phyloP scores from a whole-genome alignment of 2,888 invertebrate species.

The Dusona sp. region DNA sequence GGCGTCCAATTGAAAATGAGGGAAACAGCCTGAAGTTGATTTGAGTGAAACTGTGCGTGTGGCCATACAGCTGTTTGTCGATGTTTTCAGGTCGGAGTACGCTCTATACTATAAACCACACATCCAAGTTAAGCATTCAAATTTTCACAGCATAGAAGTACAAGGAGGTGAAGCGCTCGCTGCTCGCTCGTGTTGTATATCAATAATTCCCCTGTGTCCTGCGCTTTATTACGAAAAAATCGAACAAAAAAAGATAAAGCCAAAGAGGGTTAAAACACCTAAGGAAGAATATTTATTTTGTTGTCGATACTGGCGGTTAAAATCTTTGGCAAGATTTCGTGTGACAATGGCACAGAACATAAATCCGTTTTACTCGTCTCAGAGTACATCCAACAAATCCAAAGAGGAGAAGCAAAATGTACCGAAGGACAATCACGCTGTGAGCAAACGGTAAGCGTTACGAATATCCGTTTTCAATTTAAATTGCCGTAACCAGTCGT shows the following conservation, averaged over 20 bases:
- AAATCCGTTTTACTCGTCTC: slow-evolving; percentile 91
- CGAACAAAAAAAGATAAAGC: not conserved
- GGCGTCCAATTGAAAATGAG: too few species aligned
- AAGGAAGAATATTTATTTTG: not conserved
- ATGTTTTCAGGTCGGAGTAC: slow-evolving; percentile 76
- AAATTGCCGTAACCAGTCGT: too few species aligned
- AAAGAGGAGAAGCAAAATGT: slow-evolving; percentile 91
- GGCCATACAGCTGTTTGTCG: slow-evolving; percentile 74
- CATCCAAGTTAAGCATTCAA: slow-evolving; percentile 78
- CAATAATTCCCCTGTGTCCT: not conserved
- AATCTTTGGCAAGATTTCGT: slow-evolving; percentile 1
- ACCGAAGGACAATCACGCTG: slow-evolving; percentile 93
- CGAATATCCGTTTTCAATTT: too few species aligned
- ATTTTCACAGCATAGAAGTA: slow-evolving; percentile 78
- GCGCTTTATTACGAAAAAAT: not conserved
- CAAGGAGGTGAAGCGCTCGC: slow-evolving; percentile 62
- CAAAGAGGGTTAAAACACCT: not conserved
- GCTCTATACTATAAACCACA: slow-evolving; percentile 64
- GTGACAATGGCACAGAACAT: slow-evolving; percentile 93
- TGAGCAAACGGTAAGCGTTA: slow-evolving; percentile 92
- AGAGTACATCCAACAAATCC: slow-evolving; percentile 91
- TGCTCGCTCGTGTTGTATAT: slow-evolving; percentile 65
- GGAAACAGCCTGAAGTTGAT: too few species aligned
- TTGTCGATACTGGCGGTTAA: not conserved
- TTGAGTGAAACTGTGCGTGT: not conserved